Base-by-base conservation (phyloP, 2,888 invertebrate genomes). In the Folsomia manolachei region DNA sequence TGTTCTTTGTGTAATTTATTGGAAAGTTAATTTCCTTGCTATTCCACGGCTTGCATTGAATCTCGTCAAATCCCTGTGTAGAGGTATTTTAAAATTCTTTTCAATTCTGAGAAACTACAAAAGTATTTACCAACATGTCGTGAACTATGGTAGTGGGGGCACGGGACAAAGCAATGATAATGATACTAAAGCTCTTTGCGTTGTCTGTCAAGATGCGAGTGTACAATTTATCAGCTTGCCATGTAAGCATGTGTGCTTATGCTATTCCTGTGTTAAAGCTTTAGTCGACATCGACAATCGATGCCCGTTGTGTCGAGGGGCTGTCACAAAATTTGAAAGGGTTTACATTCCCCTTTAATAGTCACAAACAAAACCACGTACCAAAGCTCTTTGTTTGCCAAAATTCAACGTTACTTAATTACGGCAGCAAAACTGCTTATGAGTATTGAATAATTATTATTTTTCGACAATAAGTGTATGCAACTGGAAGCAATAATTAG, bases 191-290 rank as follows among this genome's bases (percentile, higher is more conserved):
- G 72, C 51, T 25, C 24, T 74, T 2, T 80, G 80, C 69, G 78
- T 80, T 9, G 69, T 80, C 52, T 80, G 80, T 63, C 74, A 74
- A 52, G 77, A 76, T 27, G 73, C 73, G 18, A 70, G 71, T 7
- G 78, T 79, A 2, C 26, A 69, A 7, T 79, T 61, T 52, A 70
- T 80, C 61, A 75, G 78, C 1, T 70, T 74, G 52, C 80, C 80
- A 1, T 80, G 80, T 24, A 78, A 75, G 51, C 80, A 80, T 66
- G 72, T 79, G 1, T 79, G 80, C 56, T 66, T 80, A 1, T 80
- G 80, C 63, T 69, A 72, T 25, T 56, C 56, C 0, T 80, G 80
- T 65, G 77, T 78, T 19, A 51, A 73, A 18, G 61, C 63, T 1
- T 25, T 79, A 1, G 64, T 77, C 7, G 69, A 74, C 53, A 70